A percentile compares a stretch with the other conserved stretches of the same genome.
Evolutionary conservation across 2,797 vertebrate species (phyloP).

Genomic region (Premnoplex brunnescens): DNA sequence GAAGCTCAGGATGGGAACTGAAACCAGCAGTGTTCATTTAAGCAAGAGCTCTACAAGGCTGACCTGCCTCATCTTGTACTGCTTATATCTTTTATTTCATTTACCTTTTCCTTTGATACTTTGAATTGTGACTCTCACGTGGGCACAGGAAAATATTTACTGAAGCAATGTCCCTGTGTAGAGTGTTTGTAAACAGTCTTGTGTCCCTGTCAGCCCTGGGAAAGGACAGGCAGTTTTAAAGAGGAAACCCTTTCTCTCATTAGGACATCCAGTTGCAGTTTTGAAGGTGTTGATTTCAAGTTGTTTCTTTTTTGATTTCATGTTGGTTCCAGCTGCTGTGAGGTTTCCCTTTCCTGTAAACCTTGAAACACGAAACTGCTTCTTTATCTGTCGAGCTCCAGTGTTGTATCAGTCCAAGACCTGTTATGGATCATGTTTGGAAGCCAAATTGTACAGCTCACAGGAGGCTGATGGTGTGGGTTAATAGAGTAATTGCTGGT

Average conservation of each 20-base stretch:
- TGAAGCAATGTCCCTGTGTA: neutral
- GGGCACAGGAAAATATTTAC: neutral
- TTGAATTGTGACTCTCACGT: neutral
- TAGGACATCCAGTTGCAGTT: neutral
- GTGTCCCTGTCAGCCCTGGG: neutral
- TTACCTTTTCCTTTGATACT: neutral
- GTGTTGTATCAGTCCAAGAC: accelerated
- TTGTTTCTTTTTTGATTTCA: no score
- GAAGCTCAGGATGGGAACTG: neutral
- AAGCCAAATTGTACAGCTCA: neutral
- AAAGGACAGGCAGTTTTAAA: neutral
- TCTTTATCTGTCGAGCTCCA: neutral
- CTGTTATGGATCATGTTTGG: neutral
- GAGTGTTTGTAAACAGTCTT: neutral
- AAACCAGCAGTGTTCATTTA: neutral
- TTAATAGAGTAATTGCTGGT: neutral
- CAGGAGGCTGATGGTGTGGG: neutral
- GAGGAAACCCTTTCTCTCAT: neutral
- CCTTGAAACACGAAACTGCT: neutral
- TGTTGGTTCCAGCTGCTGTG: neutral
- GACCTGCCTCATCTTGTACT: neutral
- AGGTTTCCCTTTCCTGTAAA: neutral
- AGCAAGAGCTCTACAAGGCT: neutral
- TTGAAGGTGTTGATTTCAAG: neutral
- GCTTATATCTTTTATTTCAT: neutral